phyloP scores from a whole-genome alignment of 2,113 vertebrate genomes.

The Notechis scutatus region DNA sequence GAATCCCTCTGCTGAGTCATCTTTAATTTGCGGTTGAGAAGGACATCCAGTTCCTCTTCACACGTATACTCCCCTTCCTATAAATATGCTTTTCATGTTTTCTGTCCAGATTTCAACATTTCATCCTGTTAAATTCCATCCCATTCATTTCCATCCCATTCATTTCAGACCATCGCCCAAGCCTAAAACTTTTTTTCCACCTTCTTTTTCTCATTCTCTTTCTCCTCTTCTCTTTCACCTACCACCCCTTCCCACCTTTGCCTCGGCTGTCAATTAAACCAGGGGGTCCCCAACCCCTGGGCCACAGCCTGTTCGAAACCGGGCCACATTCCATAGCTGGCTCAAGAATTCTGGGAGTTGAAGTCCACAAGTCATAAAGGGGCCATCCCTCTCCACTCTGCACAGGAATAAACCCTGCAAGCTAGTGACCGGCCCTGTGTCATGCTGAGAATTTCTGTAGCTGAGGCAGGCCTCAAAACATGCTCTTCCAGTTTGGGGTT shows the following conservation, averaged over 20 bases:
- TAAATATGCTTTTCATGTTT: no score
- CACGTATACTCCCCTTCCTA: no score
- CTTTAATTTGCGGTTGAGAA: not conserved
- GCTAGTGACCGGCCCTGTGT: not conserved
- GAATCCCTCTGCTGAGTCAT: not conserved
- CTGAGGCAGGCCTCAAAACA: not conserved
- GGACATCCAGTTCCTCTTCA: not conserved
- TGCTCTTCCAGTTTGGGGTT: not conserved
- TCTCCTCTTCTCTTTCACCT: not conserved
- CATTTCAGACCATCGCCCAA: not conserved
- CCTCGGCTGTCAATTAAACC: not conserved
- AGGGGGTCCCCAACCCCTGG: no score
- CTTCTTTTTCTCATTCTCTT: no score
- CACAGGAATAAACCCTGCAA: not conserved
- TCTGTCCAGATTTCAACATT: not conserved
- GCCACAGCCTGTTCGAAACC: no score
- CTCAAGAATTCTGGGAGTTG: not conserved
- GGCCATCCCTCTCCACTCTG: not conserved
- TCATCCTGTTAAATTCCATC: not conserved
- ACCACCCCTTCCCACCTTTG: not conserved
- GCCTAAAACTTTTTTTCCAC: not conserved
- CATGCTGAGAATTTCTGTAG: not conserved
- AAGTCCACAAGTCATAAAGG: not conserved
- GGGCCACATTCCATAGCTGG: not conserved
- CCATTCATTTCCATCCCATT: not conserved